Evolutionary conservation across 2,113 vertebrate species (phyloP), one percentile per base, ranked within the genome.

Genomic region (Chaetodon trifascialis): DNA sequence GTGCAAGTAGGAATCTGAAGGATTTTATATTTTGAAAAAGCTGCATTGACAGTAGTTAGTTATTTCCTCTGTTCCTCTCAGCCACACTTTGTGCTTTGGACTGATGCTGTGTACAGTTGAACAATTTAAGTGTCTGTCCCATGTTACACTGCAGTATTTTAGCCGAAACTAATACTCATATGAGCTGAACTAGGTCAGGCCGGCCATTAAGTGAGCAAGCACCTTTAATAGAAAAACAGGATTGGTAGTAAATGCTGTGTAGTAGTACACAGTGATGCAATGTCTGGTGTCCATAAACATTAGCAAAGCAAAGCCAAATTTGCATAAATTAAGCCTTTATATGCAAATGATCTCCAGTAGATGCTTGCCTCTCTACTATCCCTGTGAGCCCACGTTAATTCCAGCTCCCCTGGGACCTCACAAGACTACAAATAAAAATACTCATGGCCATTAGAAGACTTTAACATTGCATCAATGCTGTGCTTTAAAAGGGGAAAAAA

Each of bases 271-370:
- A 56, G 42, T 78, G 51, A 86, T 62, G 30, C 67, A 79, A 56
- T 69, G 72, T 76, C 36, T 81, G 52, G 34, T 80, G 76, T 78
- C 81, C 52, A 64, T 85, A 76, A 80, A 82, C 60, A 82, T 84
- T 74, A 83, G 76, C 80, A 74, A 79, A 79, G 64, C 58, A 77
- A 68, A 80, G 73, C 9, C 54, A 38, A 0, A 86, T 89, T 85
- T 85, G 75, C 88, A 86, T 87, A 84, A 88, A 88, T 30, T 30
- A 30, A 76, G 67, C 69, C 85, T 92, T 89, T 90, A 72, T 67
- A 82, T 85, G 82, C 77, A 86, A 91, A 88, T 84, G 47, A 76
- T 56, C 49, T 74, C 52, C 72, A 65, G 76, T 55, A 40, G 66
- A 72, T 11, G 42, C 77, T 71, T 34, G 54, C 65, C 49, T 78